These are phyloP conservation scores for Smithornis capensis DNA, from an alignment of 2,113 vertebrate species.

Conservation along the genomic window DNA sequence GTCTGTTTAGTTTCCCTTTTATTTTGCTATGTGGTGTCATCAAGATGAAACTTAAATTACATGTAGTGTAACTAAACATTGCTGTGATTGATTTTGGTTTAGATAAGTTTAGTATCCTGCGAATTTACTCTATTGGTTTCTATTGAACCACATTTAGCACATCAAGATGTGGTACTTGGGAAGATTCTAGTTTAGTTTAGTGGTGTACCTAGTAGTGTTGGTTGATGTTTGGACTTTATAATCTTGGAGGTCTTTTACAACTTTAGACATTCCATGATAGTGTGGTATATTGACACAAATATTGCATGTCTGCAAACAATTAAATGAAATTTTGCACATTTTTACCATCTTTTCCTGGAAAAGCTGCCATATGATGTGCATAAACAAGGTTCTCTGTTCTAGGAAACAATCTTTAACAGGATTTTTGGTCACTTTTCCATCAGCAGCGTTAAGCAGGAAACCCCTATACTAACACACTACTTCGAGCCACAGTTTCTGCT, in stretches of 20 bases:
- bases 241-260: neutral
- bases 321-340: neutral
- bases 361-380: neutral
- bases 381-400: neutral
- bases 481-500: neutral
- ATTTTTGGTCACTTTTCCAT: neutral
- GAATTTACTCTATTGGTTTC: neutral
- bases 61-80: neutral
- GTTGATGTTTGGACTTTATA: neutral
- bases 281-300: neutral
- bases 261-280: neutral
- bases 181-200: neutral
- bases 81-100: neutral
- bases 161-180: neutral
- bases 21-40: neutral
- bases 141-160: neutral
- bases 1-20: neutral
- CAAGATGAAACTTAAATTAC: neutral
- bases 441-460: neutral
- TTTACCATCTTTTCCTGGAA: neutral
- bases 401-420: neutral
- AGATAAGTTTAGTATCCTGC: neutral
- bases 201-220: neutral
- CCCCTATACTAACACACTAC: rapidly evolving
- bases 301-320: neutral